Percentiles rank a stretch among this genome's conserved stretches.
Conservation (phyloP, 2,797 vertebrate genomes). For the Sternotherus odoratus region DNA sequence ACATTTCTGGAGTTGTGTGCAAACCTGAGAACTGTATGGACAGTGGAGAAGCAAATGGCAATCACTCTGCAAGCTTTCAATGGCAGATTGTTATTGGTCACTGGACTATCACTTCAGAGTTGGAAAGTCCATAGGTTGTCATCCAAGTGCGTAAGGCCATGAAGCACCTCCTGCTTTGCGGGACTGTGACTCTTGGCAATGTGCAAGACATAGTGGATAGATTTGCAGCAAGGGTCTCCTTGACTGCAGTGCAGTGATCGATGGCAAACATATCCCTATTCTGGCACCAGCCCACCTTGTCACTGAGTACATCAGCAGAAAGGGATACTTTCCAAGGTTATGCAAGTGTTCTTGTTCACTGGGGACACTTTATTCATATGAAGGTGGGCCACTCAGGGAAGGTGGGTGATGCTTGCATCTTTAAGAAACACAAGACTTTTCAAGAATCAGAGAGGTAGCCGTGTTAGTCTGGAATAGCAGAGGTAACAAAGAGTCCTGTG, state of each 20-base stretch:
- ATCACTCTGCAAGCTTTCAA: too few relatives aligned
- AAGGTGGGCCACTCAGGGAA: not conserved
- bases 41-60: too few relatives aligned
- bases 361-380: not conserved
- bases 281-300: not conserved
- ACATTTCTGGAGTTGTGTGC: too few relatives aligned
- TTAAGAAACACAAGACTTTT: not conserved
- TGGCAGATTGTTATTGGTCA: too few relatives aligned
- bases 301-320: not conserved
- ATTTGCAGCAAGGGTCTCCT: not conserved
- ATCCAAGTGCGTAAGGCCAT: not conserved
- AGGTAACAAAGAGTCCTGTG: too few relatives aligned
- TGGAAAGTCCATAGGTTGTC: not conserved
- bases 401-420: not conserved
- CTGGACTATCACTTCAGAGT: not conserved
- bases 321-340: not conserved
- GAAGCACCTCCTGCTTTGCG: not conserved
- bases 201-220: not conserved
- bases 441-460: too few relatives aligned
- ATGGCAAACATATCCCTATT: not conserved
- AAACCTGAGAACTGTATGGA: too few relatives aligned
- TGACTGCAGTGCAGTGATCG: not conserved
- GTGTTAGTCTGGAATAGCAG: too few relatives aligned
- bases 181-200: not conserved
- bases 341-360: not conserved